phyloP scores from a whole-genome alignment of 2,797 vertebrate genomes.

The Thalassophryne amazonica region DNA sequence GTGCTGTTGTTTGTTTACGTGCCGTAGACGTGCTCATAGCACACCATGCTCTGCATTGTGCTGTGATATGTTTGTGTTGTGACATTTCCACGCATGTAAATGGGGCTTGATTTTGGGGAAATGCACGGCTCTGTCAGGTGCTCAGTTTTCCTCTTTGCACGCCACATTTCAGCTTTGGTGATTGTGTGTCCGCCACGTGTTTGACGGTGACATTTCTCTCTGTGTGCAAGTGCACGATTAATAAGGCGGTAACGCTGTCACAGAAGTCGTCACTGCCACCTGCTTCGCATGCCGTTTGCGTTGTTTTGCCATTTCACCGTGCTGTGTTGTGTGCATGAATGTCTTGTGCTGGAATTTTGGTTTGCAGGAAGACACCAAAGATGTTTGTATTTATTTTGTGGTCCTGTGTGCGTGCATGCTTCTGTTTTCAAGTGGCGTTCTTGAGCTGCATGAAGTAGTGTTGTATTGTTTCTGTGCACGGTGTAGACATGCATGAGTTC shows the following conservation, averaged over 20 bases:
- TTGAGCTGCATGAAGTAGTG: constrained; percentile 11
- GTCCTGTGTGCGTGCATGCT: not conserved
- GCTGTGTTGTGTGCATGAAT: constrained; percentile 40
- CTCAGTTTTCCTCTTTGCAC: constrained; percentile 35
- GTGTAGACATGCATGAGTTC: constrained; percentile 9
- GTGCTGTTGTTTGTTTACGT: not conserved
- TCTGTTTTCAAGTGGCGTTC: constrained; percentile 23
- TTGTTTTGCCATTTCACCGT: constrained; percentile 9
- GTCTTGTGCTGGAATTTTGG: constrained; percentile 15
- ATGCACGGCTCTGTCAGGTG: constrained; percentile 48
- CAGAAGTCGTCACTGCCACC: constrained; percentile 55
- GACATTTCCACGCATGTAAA: constrained; percentile 29
- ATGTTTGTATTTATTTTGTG: constrained; percentile 9
- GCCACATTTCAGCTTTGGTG: constrained; percentile 11
- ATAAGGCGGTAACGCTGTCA: constrained; percentile 24
- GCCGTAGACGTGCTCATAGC: not conserved
- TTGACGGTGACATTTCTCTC: constrained; percentile 53
- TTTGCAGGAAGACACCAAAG: constrained; percentile 35
- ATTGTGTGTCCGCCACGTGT: constrained; percentile 26
- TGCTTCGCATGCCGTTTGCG: constrained; percentile 47
- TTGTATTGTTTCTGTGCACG: not conserved
- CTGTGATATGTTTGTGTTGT: constrained; percentile 38
- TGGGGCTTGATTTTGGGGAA: constrained; percentile 54
- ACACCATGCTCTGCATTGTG: not conserved
- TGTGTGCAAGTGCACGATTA: not conserved